These are phyloP conservation scores for Myiotriccus ornatus DNA, from an alignment of 2,797 vertebrate genomes.

Conservation along the genomic window DNA sequence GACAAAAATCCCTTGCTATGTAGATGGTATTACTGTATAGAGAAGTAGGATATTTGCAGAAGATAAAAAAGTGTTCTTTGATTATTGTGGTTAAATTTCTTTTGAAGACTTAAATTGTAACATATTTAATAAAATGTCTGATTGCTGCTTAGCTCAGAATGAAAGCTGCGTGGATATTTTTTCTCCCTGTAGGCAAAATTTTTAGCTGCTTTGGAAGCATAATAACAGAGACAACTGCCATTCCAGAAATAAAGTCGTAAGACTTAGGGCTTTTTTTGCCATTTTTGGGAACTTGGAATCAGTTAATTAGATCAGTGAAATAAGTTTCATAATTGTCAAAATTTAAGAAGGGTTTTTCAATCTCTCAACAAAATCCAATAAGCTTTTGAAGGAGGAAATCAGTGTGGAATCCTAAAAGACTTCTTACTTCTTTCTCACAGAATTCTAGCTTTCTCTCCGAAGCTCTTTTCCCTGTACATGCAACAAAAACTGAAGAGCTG, in stretches of 20 bases:
- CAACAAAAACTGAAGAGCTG: constrained; percentile 74
- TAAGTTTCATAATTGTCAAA: constrained; percentile 1
- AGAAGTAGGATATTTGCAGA: neutral
- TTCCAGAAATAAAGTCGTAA: neutral
- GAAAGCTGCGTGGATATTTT: neutral
- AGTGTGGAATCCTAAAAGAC: constrained; percentile 43
- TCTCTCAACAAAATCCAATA: constrained; percentile 60
- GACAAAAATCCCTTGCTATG: neutral
- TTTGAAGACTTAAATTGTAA: neutral
- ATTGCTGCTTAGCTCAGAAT: neutral
- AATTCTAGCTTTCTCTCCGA: constrained; percentile 85
- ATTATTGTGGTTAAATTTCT: neutral
- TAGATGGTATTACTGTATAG: neutral
- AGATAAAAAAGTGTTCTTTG: neutral
- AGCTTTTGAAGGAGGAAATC: constrained; percentile 43
- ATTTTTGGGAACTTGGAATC: neutral
- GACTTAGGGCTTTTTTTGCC: neutral
- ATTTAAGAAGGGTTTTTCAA: constrained; percentile 39
- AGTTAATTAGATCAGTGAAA: constrained; percentile 41
- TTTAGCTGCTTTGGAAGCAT: neutral
- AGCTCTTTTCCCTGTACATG: constrained; percentile 78
- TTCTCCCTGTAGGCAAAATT: neutral
- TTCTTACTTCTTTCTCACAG: constrained; percentile 70
- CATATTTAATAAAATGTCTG: neutral
- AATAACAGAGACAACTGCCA: neutral